Evolutionary conservation across 2,888 invertebrate species (phyloP), one percentile per base, ranked within the genome.

Genomic region (Macropis europaea): DNA sequence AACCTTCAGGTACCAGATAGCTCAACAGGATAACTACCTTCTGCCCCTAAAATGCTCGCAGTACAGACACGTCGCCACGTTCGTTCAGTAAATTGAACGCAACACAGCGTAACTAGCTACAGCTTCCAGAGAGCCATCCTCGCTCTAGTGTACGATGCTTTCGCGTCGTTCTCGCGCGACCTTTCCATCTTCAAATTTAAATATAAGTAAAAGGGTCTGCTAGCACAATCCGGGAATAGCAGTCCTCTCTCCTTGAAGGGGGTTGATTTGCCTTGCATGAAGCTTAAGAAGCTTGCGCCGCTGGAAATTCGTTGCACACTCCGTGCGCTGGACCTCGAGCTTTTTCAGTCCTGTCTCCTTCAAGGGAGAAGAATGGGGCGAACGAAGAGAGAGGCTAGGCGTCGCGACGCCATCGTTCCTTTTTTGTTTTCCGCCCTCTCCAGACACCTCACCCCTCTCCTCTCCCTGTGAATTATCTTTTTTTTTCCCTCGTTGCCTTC

Each of bases 241-340:
- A 70, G 81, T 75, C 83, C 81, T 82, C 83, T 82, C 85, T 84
- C 84, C 81, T 79, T 80, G 11, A 11, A 47, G 47, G 47, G 81
- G 80, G 84, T 88, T 84, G 87, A 90, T 89, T 89, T 89, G 88
- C 89, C 90, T 90, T 90, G 88, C 88, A 89, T 89, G 90, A 90
- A 89, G 86, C 85, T 87, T 84, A 82, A 79, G 81, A 76, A 70
- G 72, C 73, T 63, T 60, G 76, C 50, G 50, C 52, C 40, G 63
- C 70, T 73, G 80, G 79, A 83, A 84, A 85, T 83, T 83, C 83
- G 82, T 82, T 84, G 76, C 77, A 73, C 76, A n/a, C 68, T 56
- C 36, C 77, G 64, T 83, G 75, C 56, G 50, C 57, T n/a, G 52
- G 24, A 34, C 59, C 50, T 11, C 48, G 24, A 7, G 11, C 28